Percentiles rank a stretch among this genome's conserved stretches.
phyloP scores from a whole-genome alignment of 2,113 vertebrate genomes.

The Thermophis baileyi region DNA sequence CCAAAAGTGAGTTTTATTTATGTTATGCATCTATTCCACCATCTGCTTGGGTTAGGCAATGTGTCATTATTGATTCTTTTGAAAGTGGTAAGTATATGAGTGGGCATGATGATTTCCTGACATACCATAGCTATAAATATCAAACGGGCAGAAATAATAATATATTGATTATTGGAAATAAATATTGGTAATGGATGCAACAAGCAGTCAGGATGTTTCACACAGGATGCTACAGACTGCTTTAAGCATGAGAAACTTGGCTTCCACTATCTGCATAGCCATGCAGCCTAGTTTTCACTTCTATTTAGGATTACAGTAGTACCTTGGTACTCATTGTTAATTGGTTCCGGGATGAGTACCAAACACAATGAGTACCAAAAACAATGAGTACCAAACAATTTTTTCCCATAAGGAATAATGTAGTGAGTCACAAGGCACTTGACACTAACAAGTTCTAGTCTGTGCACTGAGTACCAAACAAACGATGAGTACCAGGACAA shows the following conservation, averaged over 20 bases:
- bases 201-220: neutral
- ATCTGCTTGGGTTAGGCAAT: neutral
- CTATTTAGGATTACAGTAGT: neutral
- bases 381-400: neutral
- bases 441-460: neutral
- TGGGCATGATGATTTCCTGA: neutral
- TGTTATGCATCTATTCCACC: neutral
- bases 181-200: neutral
- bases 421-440: neutral
- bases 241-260: neutral
- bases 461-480: neutral
- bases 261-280: no score
- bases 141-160: neutral
- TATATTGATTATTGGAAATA: neutral
- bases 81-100: neutral
- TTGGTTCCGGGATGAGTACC: neutral
- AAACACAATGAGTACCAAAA: neutral
- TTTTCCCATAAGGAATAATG: neutral
- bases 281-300: neutral
- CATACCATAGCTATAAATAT: neutral
- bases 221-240: neutral
- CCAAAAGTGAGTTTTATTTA: neutral
- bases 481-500: neutral
- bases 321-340: neutral
- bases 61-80: neutral